Base-by-base conservation (phyloP, 2,888 invertebrate genomes). In the Perdita meconis region DNA sequence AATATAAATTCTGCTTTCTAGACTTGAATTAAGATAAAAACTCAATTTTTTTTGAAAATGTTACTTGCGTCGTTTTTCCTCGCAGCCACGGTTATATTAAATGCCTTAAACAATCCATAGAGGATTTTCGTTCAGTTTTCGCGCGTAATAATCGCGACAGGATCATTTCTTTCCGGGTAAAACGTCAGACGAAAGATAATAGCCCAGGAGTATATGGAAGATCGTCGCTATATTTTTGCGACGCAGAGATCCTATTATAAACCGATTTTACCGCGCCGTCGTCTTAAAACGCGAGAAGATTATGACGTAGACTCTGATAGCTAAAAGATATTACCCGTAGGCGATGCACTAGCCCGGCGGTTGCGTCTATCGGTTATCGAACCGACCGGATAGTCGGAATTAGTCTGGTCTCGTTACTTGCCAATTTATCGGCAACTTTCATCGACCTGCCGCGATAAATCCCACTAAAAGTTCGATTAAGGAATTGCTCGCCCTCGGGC, bases 271-370 rank as follows among this genome's bases (percentile, higher is more conserved):
- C 24, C 44, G 59, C 55, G 51, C 51, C 51, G 56, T 26, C 57
- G 61, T 74, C 61, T 77, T 73, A 77, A 77, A 76, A 72, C 72
- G 61, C 57, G 67, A 77, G 73, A 64, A 77, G 72, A 77, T 77
- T 73, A 64, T 73, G 67, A 73, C 68, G 53, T 68, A 77, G 67
- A 77, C 63, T 77, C 73, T 19, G 56, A 56, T 36, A 12, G 56
- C 56, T 38, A n/a, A 1, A 6, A 19, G 38, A 22, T 50, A 36
- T 36, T 50, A 50, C 63, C 24, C 44, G 44, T 8, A 38, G 57
- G 56, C 66, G 63, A 77, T 67, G 38, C 68, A 47, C 53, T 57
- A 53, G 59, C 42, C 6, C 44, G 61, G 47, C 38, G 51, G 47
- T 63, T 47, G 60, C 50, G 55, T 78, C 66, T 61, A 66, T 78